A percentile compares a stretch with the other conserved stretches of the same genome.
Conservation (phyloP, 1,140 invertebrate species). For the Ips typographus region DNA sequence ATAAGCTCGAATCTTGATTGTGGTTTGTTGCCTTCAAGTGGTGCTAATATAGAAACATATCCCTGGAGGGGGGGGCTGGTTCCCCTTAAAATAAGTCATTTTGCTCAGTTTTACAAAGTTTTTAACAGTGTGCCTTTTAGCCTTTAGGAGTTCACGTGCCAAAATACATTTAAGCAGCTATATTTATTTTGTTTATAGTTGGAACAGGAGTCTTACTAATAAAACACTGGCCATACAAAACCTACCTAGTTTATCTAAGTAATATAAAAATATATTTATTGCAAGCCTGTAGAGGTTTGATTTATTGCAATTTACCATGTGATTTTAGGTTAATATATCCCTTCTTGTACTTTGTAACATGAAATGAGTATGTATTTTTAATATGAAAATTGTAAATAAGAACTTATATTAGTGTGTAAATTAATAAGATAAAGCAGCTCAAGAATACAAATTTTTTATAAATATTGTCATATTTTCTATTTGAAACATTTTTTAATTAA, state of each 20-base stretch:
- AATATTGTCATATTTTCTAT: slow-evolving; percentile 33
- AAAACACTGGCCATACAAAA: background rate
- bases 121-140: slow-evolving; percentile 30
- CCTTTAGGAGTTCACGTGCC: slow-evolving; percentile 28
- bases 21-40: too few species aligned
- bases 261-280: slow-evolving; percentile 2
- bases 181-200: slow-evolving; percentile 18
- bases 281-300: background rate
- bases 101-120: slow-evolving; percentile 35
- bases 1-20: too few species aligned
- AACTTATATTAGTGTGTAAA: slow-evolving; percentile 10
- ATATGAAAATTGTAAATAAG: background rate
- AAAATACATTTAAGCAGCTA: slow-evolving; percentile 36
- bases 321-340: slow-evolving; percentile 8
- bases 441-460: slow-evolving; percentile 23
- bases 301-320: slow-evolving; percentile 9
- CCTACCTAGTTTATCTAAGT: background rate
- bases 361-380: slow-evolving; percentile 3
- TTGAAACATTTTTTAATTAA: slow-evolving; percentile 25
- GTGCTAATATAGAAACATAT: too few species aligned
- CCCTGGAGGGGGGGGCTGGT: too few species aligned
- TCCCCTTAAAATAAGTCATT: too few species aligned
- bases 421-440: slow-evolving; percentile 12
- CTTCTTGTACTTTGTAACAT: background rate
- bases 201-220: background rate